phyloP scores from a whole-genome alignment of 1,140 invertebrate genomes.

The Bombus huntii region DNA sequence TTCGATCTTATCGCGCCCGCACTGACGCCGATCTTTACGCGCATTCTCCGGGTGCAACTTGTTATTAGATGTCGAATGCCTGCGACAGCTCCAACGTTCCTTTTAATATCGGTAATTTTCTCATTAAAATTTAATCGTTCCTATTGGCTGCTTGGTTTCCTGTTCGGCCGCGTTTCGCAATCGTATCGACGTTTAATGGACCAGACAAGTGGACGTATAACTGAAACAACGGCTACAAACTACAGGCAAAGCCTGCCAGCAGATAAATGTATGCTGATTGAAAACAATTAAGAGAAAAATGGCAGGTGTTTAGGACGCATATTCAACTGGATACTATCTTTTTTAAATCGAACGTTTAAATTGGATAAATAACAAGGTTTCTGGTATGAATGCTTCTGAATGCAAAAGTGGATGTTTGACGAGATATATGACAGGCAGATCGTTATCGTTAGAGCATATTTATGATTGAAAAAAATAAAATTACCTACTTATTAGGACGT shows the following conservation, averaged over 20 bases:
- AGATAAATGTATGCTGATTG: constrained; percentile 8
- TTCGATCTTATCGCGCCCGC: constrained; percentile 25
- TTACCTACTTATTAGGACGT: neutral
- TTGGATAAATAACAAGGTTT: neutral
- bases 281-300: constrained; percentile 4
- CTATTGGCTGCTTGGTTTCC: constrained; percentile 5
- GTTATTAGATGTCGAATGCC: constrained; percentile 11
- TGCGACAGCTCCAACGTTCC: neutral
- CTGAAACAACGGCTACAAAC: neutral
- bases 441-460: neutral
- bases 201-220: neutral
- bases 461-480: neutral
- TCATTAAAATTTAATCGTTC: constrained; percentile 36
- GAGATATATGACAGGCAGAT: neutral
- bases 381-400: neutral
- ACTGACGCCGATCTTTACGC: constrained; percentile 43
- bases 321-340: neutral
- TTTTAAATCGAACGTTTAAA: neutral
- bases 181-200: neutral
- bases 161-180: neutral
- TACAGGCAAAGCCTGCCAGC: neutral
- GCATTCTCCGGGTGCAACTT: neutral
- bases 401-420: neutral
- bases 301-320: neutral
- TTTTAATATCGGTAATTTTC: constrained; percentile 20